Evolutionary conservation across 2,113 vertebrate species (phyloP).

Genomic region (Marmota flaviventris): DNA sequence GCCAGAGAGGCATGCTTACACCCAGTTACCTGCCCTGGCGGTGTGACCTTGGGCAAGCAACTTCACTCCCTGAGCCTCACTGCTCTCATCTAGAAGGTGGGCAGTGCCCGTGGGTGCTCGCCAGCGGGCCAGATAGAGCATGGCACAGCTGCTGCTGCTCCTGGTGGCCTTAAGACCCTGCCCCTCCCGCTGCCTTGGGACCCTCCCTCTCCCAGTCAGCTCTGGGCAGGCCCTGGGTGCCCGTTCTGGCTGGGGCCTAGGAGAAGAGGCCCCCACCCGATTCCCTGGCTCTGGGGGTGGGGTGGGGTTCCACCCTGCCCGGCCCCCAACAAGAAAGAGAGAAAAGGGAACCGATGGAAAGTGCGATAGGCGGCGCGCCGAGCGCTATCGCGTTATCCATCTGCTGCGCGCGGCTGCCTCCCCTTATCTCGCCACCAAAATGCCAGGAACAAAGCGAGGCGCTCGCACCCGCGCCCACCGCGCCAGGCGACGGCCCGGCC

Average conservation of each 20-base stretch:
- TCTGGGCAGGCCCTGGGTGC: neutral
- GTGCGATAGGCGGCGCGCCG: neutral
- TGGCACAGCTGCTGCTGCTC: too few species aligned
- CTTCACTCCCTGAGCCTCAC: neutral
- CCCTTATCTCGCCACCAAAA: conserved; percentile 77
- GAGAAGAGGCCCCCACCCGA: neutral
- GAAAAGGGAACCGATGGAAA: conserved; percentile 58
- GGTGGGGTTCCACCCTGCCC: neutral
- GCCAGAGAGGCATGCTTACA: neutral
- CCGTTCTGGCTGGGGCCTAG: neutral
- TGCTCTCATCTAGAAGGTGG: neutral
- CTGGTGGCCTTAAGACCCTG: neutral
- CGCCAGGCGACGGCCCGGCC: neutral
- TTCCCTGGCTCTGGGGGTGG: neutral
- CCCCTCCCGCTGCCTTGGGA: neutral
- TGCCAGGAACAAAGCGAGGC: conserved; percentile 44
- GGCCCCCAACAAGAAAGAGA: conserved; percentile 36
- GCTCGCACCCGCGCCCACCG: neutral
- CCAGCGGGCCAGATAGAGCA: neutral
- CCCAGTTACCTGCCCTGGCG: neutral
- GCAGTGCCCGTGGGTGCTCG: neutral
- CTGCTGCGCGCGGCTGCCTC: conserved; percentile 56
- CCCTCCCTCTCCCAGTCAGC: neutral
- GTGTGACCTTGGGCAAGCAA: neutral
- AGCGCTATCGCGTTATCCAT: conserved; percentile 49